Evolutionary conservation across 2,888 invertebrate species (phyloP), one percentile per base, ranked within the genome.

Genomic region (Meganola albula): DNA sequence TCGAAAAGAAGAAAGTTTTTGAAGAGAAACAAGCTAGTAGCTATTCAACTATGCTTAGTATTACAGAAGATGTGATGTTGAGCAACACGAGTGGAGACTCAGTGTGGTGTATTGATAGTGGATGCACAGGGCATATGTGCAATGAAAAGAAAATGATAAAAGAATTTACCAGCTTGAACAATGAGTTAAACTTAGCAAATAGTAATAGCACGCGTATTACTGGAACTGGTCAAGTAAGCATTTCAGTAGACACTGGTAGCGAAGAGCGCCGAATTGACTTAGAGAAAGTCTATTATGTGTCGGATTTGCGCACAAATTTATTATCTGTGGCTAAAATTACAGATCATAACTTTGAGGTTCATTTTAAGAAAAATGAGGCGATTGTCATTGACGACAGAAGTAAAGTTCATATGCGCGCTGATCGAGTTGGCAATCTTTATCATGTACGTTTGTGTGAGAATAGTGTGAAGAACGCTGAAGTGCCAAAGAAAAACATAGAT

Each of bases 111-210:
- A 31, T 31, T 10, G 31, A 31, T 18, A 31, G 31, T 29, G 34
- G 40, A 20, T 40, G 40, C 34, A 40, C 40, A 3, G 36, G 39
- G 1, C 40, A 48, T 26, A 42, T 42, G 36, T 42, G 42, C 27
- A 37, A 41, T 24, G 37, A 44, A 2, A 37, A 35, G 25, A 20
- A 36, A 2, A 22, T 37, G 10, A 36, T 40, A 1, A 12, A 38
- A 14, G 27, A 25, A 12, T 39, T 37, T 24, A 28, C 29, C 10
- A 21, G 23, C 10, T 14, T 40, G n/a, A 31, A 34, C 18, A 25
- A 12, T 4, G 37, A 37, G 20, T 24, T 37, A 3, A 37, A 32
- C 20, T 27, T 27, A 16, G 16, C 18, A 8, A 27, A 18, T 27
- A 27, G 18, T 13, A 8, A 27, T 11, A 11, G 10, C 8, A 18